Evolutionary conservation across 2,888 invertebrate genomes (phyloP).

Genomic region (Stegana nigrithorax): DNA sequence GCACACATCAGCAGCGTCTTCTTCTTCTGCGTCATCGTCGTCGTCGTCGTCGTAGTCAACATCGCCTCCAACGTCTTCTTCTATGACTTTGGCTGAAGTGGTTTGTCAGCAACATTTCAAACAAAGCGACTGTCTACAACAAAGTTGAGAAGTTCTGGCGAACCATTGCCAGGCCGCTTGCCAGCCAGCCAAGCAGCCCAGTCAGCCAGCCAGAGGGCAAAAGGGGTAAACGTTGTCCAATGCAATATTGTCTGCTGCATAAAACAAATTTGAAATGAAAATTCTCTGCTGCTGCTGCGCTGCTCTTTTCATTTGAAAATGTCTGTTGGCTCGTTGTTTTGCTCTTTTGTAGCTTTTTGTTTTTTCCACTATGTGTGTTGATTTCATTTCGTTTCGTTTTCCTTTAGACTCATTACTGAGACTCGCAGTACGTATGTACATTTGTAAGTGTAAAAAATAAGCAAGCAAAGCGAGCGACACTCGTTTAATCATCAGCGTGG

Average conservation of each 20-base stretch:
- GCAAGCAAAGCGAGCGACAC: background rate
- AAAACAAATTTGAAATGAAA: constrained; percentile 11
- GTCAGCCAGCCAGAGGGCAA: too few relatives aligned
- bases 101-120: constrained; percentile 68
- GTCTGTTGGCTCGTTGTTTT: too few relatives aligned
- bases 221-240: too few relatives aligned
- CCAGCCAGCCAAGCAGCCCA: too few relatives aligned
- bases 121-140: constrained; percentile 65
- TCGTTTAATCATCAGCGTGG: constrained; percentile 11
- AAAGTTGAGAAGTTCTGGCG: too few relatives aligned
- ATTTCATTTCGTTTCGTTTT: constrained; percentile 1
- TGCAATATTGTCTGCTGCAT: background rate
- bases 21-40: background rate
- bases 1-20: background rate
- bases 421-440: too few relatives aligned
- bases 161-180: too few relatives aligned
- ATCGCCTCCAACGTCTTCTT: background rate
- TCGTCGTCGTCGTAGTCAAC: background rate
- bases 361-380: constrained; percentile 5
- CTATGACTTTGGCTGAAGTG: constrained; percentile 49
- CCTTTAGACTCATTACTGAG: constrained; percentile 9
- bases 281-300: too few relatives aligned
- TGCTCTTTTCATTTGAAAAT: too few relatives aligned
- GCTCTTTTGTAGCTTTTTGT: background rate
- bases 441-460: too few relatives aligned